Evolutionary conservation across 1,140 invertebrate genomes (phyloP), one percentile per base, ranked within the genome.

Genomic region (Zelostemma sp.): DNA sequence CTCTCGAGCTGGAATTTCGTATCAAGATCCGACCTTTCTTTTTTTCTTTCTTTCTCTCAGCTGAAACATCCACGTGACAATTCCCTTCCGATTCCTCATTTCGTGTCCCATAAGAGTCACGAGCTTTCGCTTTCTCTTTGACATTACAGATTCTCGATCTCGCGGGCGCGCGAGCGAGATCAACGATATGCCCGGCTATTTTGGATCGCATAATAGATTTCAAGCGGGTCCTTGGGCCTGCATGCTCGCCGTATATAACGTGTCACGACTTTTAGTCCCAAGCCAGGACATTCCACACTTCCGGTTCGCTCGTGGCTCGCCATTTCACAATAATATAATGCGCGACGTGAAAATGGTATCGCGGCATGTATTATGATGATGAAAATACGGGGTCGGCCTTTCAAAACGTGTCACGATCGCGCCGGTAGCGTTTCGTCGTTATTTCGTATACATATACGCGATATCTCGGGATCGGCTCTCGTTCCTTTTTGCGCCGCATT

Each of bases 121-220:
- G 41, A 66, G 53, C 63, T 66, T 59, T 66, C 63, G 63, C 58
- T 66, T 66, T 66, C 63, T 59, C 63, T 59, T 18, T 59, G 47
- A 40, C 43, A 48, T 28, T 45, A 16, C 11, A 25, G 53, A 55
- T 55, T 43, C 53, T 25, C 18, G 35, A 56, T 56, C 41, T 56
- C 15, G 40, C 35, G 40, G 40, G 19, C 33, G 21, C 21, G 15
- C 18, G 15, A 35, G 38, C 35, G 43, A 55, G 35, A 55, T 41
- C 53, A 25, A 21, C 31, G 53, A 55, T 35, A 35, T n/a, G 41
- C 17, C n/a, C 6, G 41, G 41, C 17, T 17, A 43, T 43, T 43
- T 43, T 16, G 14, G 41, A 18, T 18, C 41, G 17, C 28, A 11
- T 54, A 17, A 31, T 55, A 40, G 18, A 28, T 43, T 45, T 53